Evolutionary conservation across 2,797 vertebrate genomes (phyloP), one percentile per base, ranked within the genome.

Genomic region (Notoglanidium macrostoma): DNA sequence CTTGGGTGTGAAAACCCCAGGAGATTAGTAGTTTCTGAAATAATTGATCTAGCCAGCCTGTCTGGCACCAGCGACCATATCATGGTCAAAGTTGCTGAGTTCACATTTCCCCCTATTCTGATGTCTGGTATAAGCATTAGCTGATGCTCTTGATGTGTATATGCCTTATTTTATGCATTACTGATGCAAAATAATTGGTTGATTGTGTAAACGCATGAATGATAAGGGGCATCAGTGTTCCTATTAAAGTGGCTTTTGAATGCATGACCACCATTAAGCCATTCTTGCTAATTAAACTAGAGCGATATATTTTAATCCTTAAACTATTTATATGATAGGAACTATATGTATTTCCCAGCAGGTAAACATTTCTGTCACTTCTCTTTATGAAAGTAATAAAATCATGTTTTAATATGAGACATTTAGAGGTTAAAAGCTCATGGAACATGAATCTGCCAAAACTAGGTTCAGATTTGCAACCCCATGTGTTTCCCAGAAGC

Each of bases 351-450:
- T 80, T 63, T 80, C 40, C 21, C 21, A 61, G 55, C 32, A 26
- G 55, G 35, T 59, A 77, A 1, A 17, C 1, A 17, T 59, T 40
- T 59, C 35, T 78, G 49, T n/a, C 55, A 61, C 57, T 46, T 81
- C 0, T 15, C 40, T 5, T 81, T 63, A 63, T 63, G 23, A 63
- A 46, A 86, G 76, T 85, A 80, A 83, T 88, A 86, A 65, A 88
- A 87, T 55, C 63, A 76, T 84, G 59, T 84, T 86, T 72, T 86
- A 86, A 88, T 81, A 86, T 87, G 61, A 89, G 57, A 83, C 74
- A 82, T 88, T 87, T 55, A 86, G 83, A 89, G 87, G 74, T 87
- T 87, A 89, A 89, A 89, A 81, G 76, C 86, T 80, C 85, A 85
- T 87, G 77, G 88, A 89, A 86, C 70, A 85, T 40, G 35, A 85